These are phyloP conservation scores for Heteromyza rotundicornis DNA, from an alignment of 2,888 invertebrate genomes.

Conservation along the genomic window DNA sequence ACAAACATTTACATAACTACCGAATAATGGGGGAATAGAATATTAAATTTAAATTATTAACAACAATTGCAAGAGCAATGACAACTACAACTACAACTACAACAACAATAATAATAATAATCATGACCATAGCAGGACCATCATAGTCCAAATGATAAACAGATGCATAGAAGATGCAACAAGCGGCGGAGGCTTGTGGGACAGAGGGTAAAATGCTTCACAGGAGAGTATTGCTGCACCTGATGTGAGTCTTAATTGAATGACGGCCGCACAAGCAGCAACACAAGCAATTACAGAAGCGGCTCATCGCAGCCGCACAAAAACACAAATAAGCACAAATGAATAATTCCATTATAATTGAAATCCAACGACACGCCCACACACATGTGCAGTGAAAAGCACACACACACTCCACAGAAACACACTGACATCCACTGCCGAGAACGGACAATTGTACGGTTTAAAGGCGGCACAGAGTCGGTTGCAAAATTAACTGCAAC, in stretches of 20 bases:
- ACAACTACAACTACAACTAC: too few relatives aligned
- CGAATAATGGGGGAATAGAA: too few relatives aligned
- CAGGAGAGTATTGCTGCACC: slow-evolving; percentile 5
- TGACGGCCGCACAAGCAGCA: background rate
- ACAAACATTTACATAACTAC: too few relatives aligned
- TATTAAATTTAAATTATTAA: too few relatives aligned
- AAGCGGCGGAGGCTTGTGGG: background rate
- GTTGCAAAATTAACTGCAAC: slow-evolving; percentile 14
- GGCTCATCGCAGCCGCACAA: background rate
- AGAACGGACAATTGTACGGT: too few relatives aligned
- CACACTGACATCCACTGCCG: background rate
- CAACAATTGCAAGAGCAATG: too few relatives aligned
- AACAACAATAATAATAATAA: too few relatives aligned
- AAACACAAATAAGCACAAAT: background rate
- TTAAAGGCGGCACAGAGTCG: too few relatives aligned
- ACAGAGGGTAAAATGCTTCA: too few relatives aligned
- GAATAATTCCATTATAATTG: slow-evolving; percentile 10
- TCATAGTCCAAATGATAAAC: background rate
- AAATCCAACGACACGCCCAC: slow-evolving; percentile 6
- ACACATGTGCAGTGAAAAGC: background rate
- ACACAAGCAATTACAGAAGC: slow-evolving; percentile 3
- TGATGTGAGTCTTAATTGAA: slow-evolving; percentile 8
- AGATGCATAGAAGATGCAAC: background rate
- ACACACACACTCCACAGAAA: background rate
- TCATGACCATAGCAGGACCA: too few relatives aligned